Conservation (phyloP, 2,888 invertebrate genomes). For the Limenitis camilla region DNA sequence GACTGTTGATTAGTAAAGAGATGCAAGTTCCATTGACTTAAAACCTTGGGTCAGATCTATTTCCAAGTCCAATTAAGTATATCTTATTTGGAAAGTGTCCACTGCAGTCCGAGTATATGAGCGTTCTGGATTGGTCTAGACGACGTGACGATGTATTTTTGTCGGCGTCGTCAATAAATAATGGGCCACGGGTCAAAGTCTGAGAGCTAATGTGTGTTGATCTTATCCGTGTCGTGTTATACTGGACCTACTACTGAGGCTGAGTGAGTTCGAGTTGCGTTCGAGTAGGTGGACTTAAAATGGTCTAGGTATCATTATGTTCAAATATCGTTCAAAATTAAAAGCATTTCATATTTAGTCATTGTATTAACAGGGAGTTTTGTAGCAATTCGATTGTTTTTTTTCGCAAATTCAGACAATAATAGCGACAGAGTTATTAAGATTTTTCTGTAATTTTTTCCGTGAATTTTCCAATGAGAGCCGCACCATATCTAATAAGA, state of each 20-base stretch:
- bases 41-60: not conserved
- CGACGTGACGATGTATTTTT: slow-evolving; percentile 57
- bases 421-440: too few species aligned
- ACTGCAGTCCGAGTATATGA: slow-evolving; percentile 12
- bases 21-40: not conserved
- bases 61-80: slow-evolving; percentile 4
- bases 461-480: too few species aligned
- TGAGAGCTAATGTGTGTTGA: slow-evolving; percentile 66
- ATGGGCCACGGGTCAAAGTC: slow-evolving; percentile 51
- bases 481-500: too few species aligned
- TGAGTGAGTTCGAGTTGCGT: not conserved
- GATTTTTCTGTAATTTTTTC: too few species aligned
- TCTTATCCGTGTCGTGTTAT: slow-evolving; percentile 53
- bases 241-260: slow-evolving; percentile 33
- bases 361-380: too few species aligned
- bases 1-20: not conserved
- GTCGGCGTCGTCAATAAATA: slow-evolving; percentile 60
- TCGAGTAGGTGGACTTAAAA: too few species aligned
- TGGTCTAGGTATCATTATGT: too few species aligned
- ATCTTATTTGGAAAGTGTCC: slow-evolving; percentile 7
- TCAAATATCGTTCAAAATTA: too few species aligned
- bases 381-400: too few species aligned
- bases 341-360: too few species aligned
- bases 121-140: slow-evolving; percentile 20
- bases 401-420: too few species aligned